Conservation (phyloP, 2,113 vertebrate species). For the Syrrhaptes paradoxus region DNA sequence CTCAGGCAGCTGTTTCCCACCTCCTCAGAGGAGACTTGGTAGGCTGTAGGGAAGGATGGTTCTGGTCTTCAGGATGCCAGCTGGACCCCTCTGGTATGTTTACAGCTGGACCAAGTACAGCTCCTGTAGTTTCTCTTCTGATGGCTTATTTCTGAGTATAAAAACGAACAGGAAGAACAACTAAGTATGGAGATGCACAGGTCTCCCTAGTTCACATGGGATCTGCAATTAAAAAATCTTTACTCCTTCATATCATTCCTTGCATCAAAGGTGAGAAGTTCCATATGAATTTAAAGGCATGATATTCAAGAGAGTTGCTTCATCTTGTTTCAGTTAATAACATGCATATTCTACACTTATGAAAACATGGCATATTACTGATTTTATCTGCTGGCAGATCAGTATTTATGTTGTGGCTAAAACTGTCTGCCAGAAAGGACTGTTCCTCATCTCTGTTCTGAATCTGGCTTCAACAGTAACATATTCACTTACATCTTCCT, state of each 20-base stretch:
- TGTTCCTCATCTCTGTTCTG: not conserved
- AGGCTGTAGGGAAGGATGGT: not conserved
- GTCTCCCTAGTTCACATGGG: not conserved
- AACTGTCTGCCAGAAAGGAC: slow-evolving; percentile 1
- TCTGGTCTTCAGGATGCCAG: not conserved
- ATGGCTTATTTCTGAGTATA: not conserved
- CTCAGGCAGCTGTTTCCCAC: not conserved
- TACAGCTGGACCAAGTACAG: not conserved
- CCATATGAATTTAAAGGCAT: not conserved
- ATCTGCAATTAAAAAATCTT: not conserved
- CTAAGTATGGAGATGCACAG: not conserved
- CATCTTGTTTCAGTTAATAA: not conserved
- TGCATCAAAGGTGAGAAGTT: not conserved
- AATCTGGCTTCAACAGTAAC: not conserved
- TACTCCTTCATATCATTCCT: not conserved
- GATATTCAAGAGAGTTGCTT: not conserved
- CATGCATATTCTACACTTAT: not conserved
- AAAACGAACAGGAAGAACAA: not conserved
- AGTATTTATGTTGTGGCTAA: not conserved
- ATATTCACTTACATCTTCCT: not conserved
- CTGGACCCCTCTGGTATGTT: not conserved
- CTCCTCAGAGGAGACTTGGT: not conserved
- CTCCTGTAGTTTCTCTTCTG: not conserved
- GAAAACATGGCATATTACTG: not conserved
- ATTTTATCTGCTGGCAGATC: slow-evolving; percentile 3